Conservation (phyloP, 2,888 invertebrate species). For the Drosophila cognata region DNA sequence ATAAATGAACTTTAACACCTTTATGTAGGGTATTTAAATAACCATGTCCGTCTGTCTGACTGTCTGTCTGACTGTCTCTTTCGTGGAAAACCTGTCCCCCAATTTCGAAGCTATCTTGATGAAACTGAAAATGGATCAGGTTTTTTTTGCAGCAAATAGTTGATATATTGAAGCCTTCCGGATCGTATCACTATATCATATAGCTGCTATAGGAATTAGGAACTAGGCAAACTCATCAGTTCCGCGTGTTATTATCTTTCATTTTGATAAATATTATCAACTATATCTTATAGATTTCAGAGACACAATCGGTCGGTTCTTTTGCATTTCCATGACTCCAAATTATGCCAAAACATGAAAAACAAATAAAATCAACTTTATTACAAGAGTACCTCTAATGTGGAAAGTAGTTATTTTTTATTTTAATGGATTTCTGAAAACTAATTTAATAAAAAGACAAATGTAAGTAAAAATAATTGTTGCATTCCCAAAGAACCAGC, state of each 20-base stretch:
- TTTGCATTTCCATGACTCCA: too few relatives aligned
- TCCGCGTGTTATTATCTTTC: too few relatives aligned
- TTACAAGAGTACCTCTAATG: neutral
- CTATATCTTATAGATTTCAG: neutral
- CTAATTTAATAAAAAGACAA: neutral
- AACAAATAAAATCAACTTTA: neutral
- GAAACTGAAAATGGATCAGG: neutral
- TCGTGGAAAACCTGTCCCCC: neutral
- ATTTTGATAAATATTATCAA: neutral
- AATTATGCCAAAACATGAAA: neutral
- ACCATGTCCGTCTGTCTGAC: neutral
- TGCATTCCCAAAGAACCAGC: slow-evolving; percentile 7
- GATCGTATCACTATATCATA: neutral
- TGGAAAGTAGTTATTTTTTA: neutral
- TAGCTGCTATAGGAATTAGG: neutral
- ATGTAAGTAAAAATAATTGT: slow-evolving; percentile 4
- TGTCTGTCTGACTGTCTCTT: neutral
- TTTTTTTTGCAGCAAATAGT: neutral
- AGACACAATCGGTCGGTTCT: neutral
- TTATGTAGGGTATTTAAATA: neutral
- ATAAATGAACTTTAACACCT: neutral
- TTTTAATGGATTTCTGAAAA: slow-evolving; percentile 9
- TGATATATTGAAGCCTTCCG: too few relatives aligned
- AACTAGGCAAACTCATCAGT: neutral
- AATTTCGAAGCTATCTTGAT: neutral